Evolutionary conservation across 1,140 invertebrate species (phyloP).

Genomic region (Trialeurodes vaporariorum): DNA sequence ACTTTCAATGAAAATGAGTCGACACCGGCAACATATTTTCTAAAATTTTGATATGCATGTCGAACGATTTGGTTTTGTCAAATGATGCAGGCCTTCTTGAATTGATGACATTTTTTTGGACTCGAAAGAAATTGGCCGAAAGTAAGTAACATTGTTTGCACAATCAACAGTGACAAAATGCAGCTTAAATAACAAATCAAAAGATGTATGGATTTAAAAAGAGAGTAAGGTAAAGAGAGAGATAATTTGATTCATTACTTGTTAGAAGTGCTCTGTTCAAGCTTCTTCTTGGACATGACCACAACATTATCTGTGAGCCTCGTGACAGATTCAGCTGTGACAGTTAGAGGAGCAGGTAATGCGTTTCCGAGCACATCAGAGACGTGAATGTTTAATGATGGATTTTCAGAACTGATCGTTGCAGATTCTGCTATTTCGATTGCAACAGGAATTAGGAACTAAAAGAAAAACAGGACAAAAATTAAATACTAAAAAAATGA

Average conservation of each 20-base stretch:
- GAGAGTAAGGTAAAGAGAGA: conserved; percentile 3
- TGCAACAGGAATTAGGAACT: conserved; percentile 57
- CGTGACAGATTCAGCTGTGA: conserved; percentile 61
- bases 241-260: conserved; percentile 39
- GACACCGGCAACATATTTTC: no score
- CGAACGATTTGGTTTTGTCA: no score
- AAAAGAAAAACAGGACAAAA: conserved; percentile 21
- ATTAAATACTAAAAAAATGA: no score
- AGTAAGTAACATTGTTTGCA: no score
- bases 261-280: conserved; percentile 40
- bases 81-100: no score
- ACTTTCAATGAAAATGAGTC: no score
- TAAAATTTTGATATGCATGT: no score
- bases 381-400: conserved; percentile 59
- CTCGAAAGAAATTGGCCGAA: no score
- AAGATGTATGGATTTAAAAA: no score
- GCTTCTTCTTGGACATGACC: conserved; percentile 53
- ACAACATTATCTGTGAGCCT: conserved; percentile 59
- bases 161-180: no score
- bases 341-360: conserved; percentile 44
- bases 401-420: conserved; percentile 55
- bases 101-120: no score
- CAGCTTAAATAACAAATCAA: no score
- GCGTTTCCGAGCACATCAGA: conserved; percentile 71
- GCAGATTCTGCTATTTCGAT: conserved; percentile 62